A percentile compares a stretch with the other conserved stretches of the same genome.
phyloP scores from a whole-genome alignment of 2,113 vertebrate genomes.

The Triplophysa siluroides region DNA sequence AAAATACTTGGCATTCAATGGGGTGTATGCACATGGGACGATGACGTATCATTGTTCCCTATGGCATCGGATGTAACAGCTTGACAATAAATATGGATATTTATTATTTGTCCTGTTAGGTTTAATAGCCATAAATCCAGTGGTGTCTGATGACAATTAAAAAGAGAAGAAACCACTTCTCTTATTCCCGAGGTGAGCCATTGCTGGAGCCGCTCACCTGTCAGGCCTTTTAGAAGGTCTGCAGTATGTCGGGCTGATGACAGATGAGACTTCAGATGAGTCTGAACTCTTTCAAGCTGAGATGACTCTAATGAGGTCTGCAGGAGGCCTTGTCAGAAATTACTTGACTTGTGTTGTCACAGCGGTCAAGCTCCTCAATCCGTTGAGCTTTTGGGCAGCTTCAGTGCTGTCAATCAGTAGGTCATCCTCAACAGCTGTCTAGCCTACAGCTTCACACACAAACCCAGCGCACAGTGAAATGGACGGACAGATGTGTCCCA shows the following conservation, averaged over 20 bases:
- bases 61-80: too few species aligned
- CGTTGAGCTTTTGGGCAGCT: not conserved
- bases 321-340: slow-evolving; percentile 22
- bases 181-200: not conserved
- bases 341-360: slow-evolving; percentile 16
- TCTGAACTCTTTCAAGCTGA: not conserved
- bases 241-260: slow-evolving; percentile 18
- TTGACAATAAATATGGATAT: too few species aligned
- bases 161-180: not conserved
- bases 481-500: slow-evolving; percentile 17
- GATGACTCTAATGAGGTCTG: slow-evolving; percentile 17
- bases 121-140: not conserved
- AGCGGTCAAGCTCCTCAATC: not conserved
- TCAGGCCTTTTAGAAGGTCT: not conserved
- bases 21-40: too few species aligned
- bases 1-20: too few species aligned
- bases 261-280: slow-evolving; percentile 16
- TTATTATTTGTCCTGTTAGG: not conserved
- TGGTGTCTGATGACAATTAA: not conserved
- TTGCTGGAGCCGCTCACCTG: slow-evolving; percentile 6
- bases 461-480: not conserved
- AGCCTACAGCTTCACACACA: not conserved
- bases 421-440: slow-evolving; percentile 8
- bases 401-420: slow-evolving; percentile 15
- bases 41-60: too few species aligned